Percentiles rank a stretch among this genome's conserved stretches.
Evolutionary conservation across 2,113 vertebrate species (phyloP).

Genomic region (Mionectes macconnelli): DNA sequence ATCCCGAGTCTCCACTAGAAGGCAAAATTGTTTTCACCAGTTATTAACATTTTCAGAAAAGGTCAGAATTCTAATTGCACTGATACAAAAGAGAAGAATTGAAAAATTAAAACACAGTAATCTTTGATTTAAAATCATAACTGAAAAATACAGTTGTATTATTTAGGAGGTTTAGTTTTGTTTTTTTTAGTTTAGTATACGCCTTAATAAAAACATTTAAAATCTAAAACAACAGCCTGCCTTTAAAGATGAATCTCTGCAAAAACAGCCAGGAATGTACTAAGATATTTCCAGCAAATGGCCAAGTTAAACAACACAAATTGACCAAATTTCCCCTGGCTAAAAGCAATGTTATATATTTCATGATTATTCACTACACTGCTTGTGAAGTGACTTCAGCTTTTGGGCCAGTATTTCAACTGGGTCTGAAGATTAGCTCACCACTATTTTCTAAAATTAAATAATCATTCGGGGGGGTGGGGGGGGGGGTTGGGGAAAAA

Average conservation of each 20-base stretch:
- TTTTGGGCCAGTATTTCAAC: constrained; percentile 22
- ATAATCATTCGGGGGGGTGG: neutral
- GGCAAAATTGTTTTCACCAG: neutral
- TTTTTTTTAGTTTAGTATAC: neutral
- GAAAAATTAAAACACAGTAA: neutral
- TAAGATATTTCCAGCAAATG: constrained; percentile 5
- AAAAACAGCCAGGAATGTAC: constrained; percentile 32
- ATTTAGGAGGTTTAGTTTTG: neutral
- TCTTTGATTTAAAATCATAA: neutral
- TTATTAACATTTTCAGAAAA: neutral
- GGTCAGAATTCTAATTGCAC: neutral
- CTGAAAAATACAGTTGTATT: neutral
- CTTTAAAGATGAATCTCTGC: constrained; percentile 6
- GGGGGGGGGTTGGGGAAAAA: too few species aligned
- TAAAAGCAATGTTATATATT: neutral
- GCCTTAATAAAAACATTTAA: neutral
- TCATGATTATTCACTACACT: constrained; percentile 21
- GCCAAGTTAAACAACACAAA: constrained; percentile 54
- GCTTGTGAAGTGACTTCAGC: constrained; percentile 7
- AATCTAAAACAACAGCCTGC: neutral
- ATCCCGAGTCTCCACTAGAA: neutral
- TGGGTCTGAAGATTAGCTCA: constrained; percentile 18
- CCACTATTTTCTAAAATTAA: neutral
- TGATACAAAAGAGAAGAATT: neutral
- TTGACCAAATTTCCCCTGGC: neutral